Base-by-base conservation (phyloP, 2,888 invertebrate genomes). In the Morpho achilles region DNA sequence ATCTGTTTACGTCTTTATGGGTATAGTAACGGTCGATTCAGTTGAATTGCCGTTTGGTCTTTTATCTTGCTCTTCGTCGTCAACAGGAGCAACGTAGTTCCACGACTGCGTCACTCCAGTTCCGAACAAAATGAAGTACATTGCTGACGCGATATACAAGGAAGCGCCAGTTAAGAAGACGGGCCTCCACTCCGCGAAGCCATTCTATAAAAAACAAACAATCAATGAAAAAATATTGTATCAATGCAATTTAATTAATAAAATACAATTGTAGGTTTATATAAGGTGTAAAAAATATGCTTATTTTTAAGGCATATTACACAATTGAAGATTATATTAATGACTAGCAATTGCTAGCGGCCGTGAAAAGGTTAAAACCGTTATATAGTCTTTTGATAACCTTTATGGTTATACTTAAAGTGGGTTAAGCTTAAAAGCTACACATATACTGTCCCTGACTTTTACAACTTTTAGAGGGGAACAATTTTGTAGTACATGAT, bases 131-230 rank as follows among this genome's bases (percentile, higher is more conserved):
- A 93, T 93, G 79, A 94, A 96, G 59, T 95, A 82, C 3, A 94
- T 51, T 0, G 95, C 95, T 0, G 94, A 92, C 2, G 93, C 91
- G 10, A 93, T 93, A 72, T 96, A 96, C 0, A 94, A 91, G 0
- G 90, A 87, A 0, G 95, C 94, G 0, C 95, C 95, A 41, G 95
- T 94, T 69, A 94, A 90, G 74, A 96, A 96, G 53, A 95, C 93
- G 40, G 92, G 91, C 53, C 94, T 92, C 96, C 96, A 96, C 77
- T 95, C 93, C 23, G 92, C 87, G 56, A 96, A 91, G n/a, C 95
- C 94, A 66, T 95, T 95, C 95, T 96, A 76, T n/a, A 87, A 86
- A 62, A 55, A 60, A 53, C 1, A 16, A 43, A 49, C 32, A 32
- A 32, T 32, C 32, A 32, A 32, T 5, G 32, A 5, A 32, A 5